A percentile compares a stretch with the other conserved stretches of the same genome.
Evolutionary conservation across 1,140 invertebrate species (phyloP).

Genomic region (Gonioctena quinquepunctata): DNA sequence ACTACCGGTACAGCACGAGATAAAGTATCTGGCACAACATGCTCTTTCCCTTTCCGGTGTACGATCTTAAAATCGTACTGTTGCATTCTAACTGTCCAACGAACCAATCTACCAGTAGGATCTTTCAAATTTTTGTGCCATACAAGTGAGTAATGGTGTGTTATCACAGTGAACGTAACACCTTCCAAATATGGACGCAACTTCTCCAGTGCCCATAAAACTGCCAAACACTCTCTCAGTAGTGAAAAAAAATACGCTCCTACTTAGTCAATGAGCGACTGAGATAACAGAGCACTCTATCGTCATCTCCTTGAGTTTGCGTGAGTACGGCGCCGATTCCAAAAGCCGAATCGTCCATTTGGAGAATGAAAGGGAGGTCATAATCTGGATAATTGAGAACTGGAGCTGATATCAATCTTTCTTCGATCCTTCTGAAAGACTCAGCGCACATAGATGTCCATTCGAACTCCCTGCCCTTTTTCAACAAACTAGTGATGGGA

Average conservation of each 20-base stretch:
- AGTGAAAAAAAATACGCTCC: conserved; percentile 55
- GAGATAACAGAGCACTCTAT: conserved; percentile 30
- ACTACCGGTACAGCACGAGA: conserved; percentile 4
- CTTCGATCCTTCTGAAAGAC: not conserved
- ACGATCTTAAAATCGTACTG: not conserved
- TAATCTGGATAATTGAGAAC: conserved; percentile 23
- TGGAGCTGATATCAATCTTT: not conserved
- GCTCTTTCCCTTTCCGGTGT: not conserved
- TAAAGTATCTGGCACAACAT: not conserved
- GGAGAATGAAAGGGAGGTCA: conserved; percentile 12
- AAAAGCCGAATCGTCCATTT: conserved; percentile 33
- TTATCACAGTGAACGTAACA: conserved; percentile 55
- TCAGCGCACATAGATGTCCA: not conserved
- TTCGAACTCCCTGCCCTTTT: not conserved
- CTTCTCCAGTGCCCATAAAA: conserved; percentile 55
- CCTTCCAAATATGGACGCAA: conserved; percentile 54
- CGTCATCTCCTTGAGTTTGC: conserved; percentile 30
- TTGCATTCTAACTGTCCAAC: conserved; percentile 49
- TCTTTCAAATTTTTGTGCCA: conserved; percentile 57
- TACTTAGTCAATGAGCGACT: conserved; percentile 46
- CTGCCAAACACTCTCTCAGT: conserved; percentile 57
- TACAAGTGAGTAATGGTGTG: conserved; percentile 56
- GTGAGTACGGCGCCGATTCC: conserved; percentile 36
- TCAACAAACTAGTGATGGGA: conserved; percentile 41
- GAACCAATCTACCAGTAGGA: conserved; percentile 50